Conservation (phyloP, 2,888 invertebrate species). For the Cheilosia impressa region DNA sequence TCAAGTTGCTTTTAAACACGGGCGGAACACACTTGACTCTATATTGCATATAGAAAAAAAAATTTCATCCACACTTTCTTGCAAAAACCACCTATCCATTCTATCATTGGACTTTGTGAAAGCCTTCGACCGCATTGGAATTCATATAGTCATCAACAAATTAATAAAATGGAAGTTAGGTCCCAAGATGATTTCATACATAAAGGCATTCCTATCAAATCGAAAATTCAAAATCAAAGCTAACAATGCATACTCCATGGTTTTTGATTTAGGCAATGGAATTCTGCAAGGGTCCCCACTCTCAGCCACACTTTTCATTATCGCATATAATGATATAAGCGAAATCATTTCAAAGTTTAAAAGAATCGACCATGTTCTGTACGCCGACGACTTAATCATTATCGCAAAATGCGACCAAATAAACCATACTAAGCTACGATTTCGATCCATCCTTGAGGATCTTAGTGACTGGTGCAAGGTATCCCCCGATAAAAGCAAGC, state of each 20-base stretch:
- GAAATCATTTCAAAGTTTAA: too few species aligned
- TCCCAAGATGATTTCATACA: not conserved
- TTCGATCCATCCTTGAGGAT: too few species aligned
- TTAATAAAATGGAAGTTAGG: not conserved
- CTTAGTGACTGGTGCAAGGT: too few species aligned
- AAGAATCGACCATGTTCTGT: too few species aligned
- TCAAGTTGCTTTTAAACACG: slow-evolving; percentile 18
- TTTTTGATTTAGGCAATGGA: not conserved
- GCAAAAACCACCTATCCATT: slow-evolving; percentile 13
- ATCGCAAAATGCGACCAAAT: too few species aligned
- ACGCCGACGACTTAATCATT: too few species aligned
- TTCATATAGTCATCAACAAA: not conserved
- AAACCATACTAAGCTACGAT: too few species aligned
- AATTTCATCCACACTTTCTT: not conserved
- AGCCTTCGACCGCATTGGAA: not conserved
- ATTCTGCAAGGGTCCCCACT: not conserved
- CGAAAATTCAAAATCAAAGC: not conserved
- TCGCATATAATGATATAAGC: too few species aligned
- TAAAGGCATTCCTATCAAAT: not conserved
- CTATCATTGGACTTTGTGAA: not conserved
- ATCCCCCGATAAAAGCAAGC: too few species aligned
- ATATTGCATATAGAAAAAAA: not conserved
- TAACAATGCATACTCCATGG: too few species aligned
- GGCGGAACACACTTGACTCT: not conserved
- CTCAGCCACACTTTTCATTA: not conserved